phyloP scores from a whole-genome alignment of 1,140 invertebrate genomes.

The Diabrotica undecimpunctata region DNA sequence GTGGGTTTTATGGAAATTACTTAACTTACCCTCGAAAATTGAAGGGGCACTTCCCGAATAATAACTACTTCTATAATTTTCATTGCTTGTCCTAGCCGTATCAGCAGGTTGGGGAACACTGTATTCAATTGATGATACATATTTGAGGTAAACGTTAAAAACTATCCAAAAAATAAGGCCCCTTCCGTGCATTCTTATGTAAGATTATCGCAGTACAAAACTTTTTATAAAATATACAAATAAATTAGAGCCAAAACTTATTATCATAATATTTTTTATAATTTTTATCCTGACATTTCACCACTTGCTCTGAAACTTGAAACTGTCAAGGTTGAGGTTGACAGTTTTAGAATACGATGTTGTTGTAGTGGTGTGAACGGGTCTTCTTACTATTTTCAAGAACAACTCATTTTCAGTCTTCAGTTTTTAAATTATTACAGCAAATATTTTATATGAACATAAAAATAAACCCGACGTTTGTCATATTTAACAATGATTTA shows the following conservation, averaged over 20 bases:
- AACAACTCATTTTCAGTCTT: too few relatives aligned
- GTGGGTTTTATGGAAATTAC: slow-evolving; percentile 1
- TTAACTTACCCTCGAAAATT: slow-evolving; percentile 22
- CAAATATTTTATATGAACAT: too few relatives aligned
- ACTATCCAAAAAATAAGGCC: slow-evolving; percentile 38
- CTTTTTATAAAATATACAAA: slow-evolving; percentile 19
- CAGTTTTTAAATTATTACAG: too few relatives aligned
- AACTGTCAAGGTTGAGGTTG: slow-evolving; percentile 17
- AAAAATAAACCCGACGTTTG: too few relatives aligned
- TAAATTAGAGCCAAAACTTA: slow-evolving; percentile 25
- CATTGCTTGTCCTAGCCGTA: slow-evolving; percentile 4
- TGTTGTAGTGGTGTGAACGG: slow-evolving; percentile 9
- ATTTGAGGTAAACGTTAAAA: slow-evolving; percentile 24
- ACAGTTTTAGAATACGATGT: slow-evolving; percentile 1
- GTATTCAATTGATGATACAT: slow-evolving; percentile 16
- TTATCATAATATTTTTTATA: slow-evolving; percentile 34
- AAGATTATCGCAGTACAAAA: slow-evolving; percentile 16
- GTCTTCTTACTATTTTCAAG: background rate
- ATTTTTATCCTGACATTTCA: slow-evolving; percentile 38
- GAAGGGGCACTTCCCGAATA: slow-evolving; percentile 16
- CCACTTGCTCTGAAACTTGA: slow-evolving; percentile 22
- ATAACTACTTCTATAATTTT: slow-evolving; percentile 23
- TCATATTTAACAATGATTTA: too few relatives aligned
- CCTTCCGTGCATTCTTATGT: slow-evolving; percentile 26
- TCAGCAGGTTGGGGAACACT: slow-evolving; percentile 6